These are phyloP conservation scores for Ficedula albicollis DNA, from an alignment of 2,797 vertebrate species.

Conservation along the genomic window DNA sequence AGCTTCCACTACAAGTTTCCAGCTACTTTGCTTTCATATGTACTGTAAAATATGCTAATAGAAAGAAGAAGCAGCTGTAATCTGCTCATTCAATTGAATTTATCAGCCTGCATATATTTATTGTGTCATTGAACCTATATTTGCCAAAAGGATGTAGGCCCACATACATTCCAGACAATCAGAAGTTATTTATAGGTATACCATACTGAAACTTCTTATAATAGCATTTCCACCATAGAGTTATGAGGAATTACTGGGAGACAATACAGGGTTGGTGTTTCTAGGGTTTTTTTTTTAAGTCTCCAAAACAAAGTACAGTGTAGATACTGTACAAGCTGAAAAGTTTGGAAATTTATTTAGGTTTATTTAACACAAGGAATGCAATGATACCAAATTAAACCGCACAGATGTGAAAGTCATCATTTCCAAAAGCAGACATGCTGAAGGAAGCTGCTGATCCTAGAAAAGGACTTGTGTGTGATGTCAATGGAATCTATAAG, in stretches of 20 bases:
- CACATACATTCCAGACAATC: background rate
- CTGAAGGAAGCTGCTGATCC: background rate
- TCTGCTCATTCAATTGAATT: background rate
- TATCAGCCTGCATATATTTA: background rate
- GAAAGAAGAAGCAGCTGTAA: background rate
- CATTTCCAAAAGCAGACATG: background rate
- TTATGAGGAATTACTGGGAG: background rate
- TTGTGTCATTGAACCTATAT: background rate
- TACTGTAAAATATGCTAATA: background rate
- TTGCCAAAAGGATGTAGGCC: background rate
- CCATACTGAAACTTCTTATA: background rate
- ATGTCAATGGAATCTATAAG: background rate
- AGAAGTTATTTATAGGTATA: background rate
- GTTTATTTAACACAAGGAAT: background rate
- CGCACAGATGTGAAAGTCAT: background rate
- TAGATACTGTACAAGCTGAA: background rate
- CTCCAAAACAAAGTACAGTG: background rate
- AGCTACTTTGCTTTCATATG: background rate
- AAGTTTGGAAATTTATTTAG: background rate
- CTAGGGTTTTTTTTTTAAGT: background rate
- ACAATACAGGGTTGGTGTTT: background rate
- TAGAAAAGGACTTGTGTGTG: background rate
- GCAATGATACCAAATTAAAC: background rate
- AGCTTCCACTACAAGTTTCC: background rate
- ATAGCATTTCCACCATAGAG: background rate